Evolutionary conservation across 2,113 vertebrate genomes (phyloP), one percentile per base, ranked within the genome.

Genomic region (Atlantisia rogersi): DNA sequence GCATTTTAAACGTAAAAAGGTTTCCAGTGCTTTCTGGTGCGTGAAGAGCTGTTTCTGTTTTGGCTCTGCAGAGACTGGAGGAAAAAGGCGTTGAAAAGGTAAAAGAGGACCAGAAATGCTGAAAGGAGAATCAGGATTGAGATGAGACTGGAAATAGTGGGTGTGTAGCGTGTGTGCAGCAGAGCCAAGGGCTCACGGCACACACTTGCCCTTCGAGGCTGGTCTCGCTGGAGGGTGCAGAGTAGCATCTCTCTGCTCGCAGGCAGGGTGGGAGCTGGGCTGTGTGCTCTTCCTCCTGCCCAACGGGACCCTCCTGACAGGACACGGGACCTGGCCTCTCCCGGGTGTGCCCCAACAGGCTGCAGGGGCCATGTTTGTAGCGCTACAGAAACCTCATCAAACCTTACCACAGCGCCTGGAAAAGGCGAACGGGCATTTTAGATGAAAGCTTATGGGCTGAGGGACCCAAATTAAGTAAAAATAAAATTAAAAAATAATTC

Each of bases 121-220:
- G 1, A 11, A 6, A 18, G 63, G 59, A 83, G 50, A 53, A 18
- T 60, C 18, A 40, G 37, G 7, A 22, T 9, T 70, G 64, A 67
- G 69, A 25, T 55, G 31, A 5, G 21, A 35, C 39, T 42, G 73
- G 16, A 10, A 50, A 0, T 0, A 11, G 6, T 2, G 9, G 6
- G 19, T 35, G 17, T 17, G 11, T 22, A 32, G n/a, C 9, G 2
- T 31, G 3, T 0, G 0, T 39, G 55, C 37, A 25, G 46, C n/a
- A 35, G 35, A 48, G 19, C 35, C 0, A 0, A 75, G 60, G 39
- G 11, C n/a, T 40, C 4, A 0, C 2, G 10, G 11, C 24, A 4
- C 2, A 28, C 20, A 7, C 55, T 68, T 68, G 16, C 19, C n/a
- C 5, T 2, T 13, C 0, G 1, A 82, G 50, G 24, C 35, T n/a